These are phyloP conservation scores for Ctenicera cuprea DNA, from an alignment of 2,888 invertebrate species.

Conservation along the genomic window DNA sequence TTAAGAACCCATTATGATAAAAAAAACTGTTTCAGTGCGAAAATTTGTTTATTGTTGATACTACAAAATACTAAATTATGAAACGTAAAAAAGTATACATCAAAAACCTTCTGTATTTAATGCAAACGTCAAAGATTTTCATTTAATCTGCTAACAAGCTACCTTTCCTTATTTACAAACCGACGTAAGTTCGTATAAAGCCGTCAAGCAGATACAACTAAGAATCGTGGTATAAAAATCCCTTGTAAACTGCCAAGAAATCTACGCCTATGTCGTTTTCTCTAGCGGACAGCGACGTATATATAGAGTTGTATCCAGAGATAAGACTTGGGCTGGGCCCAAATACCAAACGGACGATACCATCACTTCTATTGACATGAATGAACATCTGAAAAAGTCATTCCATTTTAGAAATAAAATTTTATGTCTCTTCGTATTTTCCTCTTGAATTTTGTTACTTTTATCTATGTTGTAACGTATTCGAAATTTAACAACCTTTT, in stretches of 20 bases:
- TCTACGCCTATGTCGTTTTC: slow-evolving; percentile 47
- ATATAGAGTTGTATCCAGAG: slow-evolving; percentile 59
- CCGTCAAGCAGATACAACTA: not conserved
- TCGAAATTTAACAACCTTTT: not conserved
- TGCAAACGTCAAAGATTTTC: too few relatives aligned
- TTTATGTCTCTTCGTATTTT: slow-evolving; percentile 42
- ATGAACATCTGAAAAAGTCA: slow-evolving; percentile 57
- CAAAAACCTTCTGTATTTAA: too few relatives aligned
- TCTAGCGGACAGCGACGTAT: slow-evolving; percentile 51
- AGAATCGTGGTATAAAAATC: not conserved
- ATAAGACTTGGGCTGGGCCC: slow-evolving; percentile 59
- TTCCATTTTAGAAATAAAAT: slow-evolving; percentile 49
- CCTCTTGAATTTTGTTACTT: slow-evolving; percentile 1
- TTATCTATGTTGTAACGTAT: not conserved
- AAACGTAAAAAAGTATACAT: too few relatives aligned
- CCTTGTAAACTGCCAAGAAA: slow-evolving; percentile 25
- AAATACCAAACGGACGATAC: slow-evolving; percentile 57
- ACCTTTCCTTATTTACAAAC: too few relatives aligned
- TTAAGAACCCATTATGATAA: too few relatives aligned
- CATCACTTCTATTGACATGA: slow-evolving; percentile 60
- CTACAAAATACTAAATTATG: too few relatives aligned
- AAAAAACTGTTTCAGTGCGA: too few relatives aligned
- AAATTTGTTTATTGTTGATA: too few relatives aligned
- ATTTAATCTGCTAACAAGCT: too few relatives aligned
- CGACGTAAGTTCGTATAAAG: not conserved